A percentile compares a stretch with the other conserved stretches of the same genome.
These are phyloP conservation scores for Myathropa florea DNA, from an alignment of 2,888 invertebrate species.

Conservation along the genomic window DNA sequence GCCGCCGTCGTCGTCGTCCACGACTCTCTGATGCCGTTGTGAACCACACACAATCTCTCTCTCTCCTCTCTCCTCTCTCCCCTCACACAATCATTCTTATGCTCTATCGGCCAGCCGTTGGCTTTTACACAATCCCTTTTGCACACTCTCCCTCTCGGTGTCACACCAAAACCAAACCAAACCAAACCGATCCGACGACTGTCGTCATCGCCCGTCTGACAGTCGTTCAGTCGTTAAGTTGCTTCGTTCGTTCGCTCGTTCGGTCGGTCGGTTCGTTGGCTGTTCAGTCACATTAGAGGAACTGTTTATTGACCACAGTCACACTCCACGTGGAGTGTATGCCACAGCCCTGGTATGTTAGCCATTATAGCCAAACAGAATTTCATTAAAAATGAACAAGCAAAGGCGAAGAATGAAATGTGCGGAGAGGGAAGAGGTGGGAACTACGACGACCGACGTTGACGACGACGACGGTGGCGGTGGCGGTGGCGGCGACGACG, in stretches of 20 bases:
- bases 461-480: not conserved
- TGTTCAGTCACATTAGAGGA: constrained; percentile 62
- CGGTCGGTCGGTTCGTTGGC: no score
- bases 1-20: not conserved
- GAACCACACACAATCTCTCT: not conserved
- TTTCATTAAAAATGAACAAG: constrained; percentile 71
- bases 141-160: constrained; percentile 64
- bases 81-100: not conserved
- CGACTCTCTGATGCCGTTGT: not conserved
- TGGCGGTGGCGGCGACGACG: not conserved
- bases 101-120: not conserved
- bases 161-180: not conserved
- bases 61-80: not conserved
- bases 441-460: not conserved
- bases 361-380: constrained; percentile 71
- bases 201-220: not conserved
- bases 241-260: no score
- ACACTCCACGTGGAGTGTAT: constrained; percentile 71
- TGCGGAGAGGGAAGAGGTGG: constrained; percentile 6
- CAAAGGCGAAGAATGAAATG: constrained; percentile 71
- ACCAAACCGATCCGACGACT: not conserved
- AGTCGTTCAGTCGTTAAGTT: not conserved
- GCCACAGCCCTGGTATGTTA: constrained; percentile 70
- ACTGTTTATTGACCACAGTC: constrained; percentile 71
- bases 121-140: constrained; percentile 51